phyloP scores from a whole-genome alignment of 2,888 invertebrate species.

The Cheilosia vulpina region DNA sequence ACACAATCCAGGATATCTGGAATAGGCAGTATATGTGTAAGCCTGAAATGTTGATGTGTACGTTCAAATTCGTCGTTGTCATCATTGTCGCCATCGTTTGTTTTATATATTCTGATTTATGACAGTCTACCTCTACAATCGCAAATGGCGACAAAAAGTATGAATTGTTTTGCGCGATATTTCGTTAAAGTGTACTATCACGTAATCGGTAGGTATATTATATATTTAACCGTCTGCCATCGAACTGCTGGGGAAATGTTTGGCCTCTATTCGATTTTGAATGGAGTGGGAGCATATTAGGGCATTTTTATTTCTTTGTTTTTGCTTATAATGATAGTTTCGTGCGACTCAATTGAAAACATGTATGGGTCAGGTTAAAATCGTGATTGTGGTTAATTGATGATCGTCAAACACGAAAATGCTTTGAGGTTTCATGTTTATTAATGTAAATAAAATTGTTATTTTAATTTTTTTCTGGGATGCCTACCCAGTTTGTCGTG shows the following conservation, averaged over 20 bases:
- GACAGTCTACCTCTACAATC: constrained; percentile 16
- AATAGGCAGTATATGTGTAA: constrained; percentile 12
- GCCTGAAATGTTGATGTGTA: constrained; percentile 27
- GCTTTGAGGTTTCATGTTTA: constrained; percentile 6
- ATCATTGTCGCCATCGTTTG: constrained; percentile 27
- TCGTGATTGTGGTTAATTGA: constrained; percentile 43
- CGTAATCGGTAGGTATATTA: too few species aligned
- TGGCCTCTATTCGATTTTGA: constrained; percentile 16
- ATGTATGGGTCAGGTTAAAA: constrained; percentile 15
- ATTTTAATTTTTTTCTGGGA: neutral
- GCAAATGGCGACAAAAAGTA: constrained; percentile 41
- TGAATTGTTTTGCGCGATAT: constrained; percentile 31
- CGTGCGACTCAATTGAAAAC: constrained; percentile 26
- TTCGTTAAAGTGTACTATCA: neutral
- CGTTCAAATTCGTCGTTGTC: constrained; percentile 6
- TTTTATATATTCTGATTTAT: constrained; percentile 48
- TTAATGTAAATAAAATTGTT: neutral
- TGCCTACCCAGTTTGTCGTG: too few species aligned
- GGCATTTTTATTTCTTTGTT: neutral
- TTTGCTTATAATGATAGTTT: constrained; percentile 19
- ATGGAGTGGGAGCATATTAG: neutral
- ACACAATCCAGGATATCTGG: constrained; percentile 21
- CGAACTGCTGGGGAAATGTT: too few species aligned
- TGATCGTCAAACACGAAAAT: constrained; percentile 22
- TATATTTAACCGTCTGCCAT: too few species aligned